Evolutionary conservation across 2,888 invertebrate genomes (phyloP).

Genomic region (Lottia scabra): DNA sequence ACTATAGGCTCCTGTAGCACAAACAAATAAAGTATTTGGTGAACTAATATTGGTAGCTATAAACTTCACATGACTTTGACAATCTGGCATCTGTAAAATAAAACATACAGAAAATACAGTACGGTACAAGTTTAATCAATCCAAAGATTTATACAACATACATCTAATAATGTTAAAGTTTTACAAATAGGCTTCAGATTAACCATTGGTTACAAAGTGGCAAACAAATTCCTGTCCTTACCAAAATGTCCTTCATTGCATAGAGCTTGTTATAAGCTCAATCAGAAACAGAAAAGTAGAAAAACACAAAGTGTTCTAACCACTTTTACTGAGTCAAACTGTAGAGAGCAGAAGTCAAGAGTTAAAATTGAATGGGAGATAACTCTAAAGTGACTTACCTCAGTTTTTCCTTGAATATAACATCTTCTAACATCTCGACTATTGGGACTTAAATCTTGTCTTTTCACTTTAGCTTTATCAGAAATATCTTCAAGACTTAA

Average conservation of each 20-base stretch:
- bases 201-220: too few species aligned
- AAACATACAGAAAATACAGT: too few species aligned
- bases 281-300: background rate
- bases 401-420: constrained; percentile 34
- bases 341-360: background rate
- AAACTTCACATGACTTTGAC: constrained; percentile 40
- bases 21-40: constrained; percentile 36
- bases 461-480: constrained; percentile 27
- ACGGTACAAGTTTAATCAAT: too few species aligned
- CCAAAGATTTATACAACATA: too few species aligned
- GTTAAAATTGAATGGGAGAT: background rate
- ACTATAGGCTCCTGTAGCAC: constrained; percentile 37
- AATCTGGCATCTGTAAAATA: constrained; percentile 34
- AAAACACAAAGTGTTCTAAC: background rate
- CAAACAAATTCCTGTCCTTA: too few species aligned
- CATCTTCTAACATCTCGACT: constrained; percentile 24
- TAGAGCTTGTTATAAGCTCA: too few species aligned
- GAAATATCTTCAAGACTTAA: constrained; percentile 31
- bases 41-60: constrained; percentile 32
- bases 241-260: too few species aligned
- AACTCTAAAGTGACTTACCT: constrained; percentile 22
- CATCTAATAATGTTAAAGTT: too few species aligned
- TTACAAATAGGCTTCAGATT: too few species aligned
- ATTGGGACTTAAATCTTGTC: constrained; percentile 28
- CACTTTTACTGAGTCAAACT: background rate